Conservation (phyloP, 2,888 invertebrate genomes). For the Altica lythri region DNA sequence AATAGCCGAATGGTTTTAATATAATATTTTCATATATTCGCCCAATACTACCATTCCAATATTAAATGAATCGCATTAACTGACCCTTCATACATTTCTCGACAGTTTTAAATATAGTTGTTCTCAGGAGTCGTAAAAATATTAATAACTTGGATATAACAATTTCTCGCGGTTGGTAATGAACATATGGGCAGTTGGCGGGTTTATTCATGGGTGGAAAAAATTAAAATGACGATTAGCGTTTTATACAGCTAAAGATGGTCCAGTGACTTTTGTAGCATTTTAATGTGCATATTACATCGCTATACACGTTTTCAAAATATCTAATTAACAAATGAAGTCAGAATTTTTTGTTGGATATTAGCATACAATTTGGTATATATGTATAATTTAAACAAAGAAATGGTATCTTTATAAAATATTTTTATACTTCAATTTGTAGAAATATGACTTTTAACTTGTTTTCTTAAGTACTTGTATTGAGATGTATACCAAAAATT, state of each 20-base stretch:
- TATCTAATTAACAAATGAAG: slow-evolving; percentile 19
- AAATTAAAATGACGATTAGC: slow-evolving; percentile 13
- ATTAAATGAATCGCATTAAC: too few species aligned
- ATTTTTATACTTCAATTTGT: too few species aligned
- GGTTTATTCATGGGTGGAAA: slow-evolving; percentile 18
- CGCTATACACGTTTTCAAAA: slow-evolving; percentile 43
- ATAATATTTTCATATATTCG: too few species aligned
- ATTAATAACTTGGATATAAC: slow-evolving; percentile 13
- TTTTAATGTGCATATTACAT: slow-evolving; percentile 45
- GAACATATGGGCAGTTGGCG: slow-evolving; percentile 7
- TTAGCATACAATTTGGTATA: not conserved
- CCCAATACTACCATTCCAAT: too few species aligned
- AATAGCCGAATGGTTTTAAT: too few species aligned
- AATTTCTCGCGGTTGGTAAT: too few species aligned
- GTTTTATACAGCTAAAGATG: slow-evolving; percentile 20
- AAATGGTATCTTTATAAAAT: too few species aligned
- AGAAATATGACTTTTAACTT: too few species aligned
- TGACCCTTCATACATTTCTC: not conserved
- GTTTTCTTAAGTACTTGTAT: too few species aligned
- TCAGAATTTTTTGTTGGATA: not conserved
- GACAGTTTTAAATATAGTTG: slow-evolving; percentile 6
- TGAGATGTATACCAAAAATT: too few species aligned
- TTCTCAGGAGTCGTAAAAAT: slow-evolving; percentile 10
- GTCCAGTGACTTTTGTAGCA: slow-evolving; percentile 42
- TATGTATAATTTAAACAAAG: not conserved